Base-by-base conservation (phyloP, 2,797 vertebrate species). In the Sciurus carolinensis region DNA sequence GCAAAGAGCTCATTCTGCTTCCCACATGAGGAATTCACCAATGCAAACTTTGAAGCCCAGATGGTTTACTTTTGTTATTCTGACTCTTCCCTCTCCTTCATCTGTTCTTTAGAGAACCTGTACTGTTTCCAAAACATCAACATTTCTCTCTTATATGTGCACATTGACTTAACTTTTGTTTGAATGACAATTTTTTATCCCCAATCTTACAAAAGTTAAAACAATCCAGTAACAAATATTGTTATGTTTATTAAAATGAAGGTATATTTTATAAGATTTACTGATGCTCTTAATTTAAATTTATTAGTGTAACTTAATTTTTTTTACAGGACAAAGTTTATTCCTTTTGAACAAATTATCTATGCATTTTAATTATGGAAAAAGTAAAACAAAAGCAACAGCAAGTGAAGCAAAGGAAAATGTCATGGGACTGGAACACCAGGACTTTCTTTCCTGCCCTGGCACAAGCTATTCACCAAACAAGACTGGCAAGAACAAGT, bases 341-440 rank as follows among this genome's bases (percentile, higher is more conserved):
- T 54, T 72, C 62, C 81, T 76, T 77, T n/a, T 42, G 20, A 94
- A 85, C 22, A 91, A 33, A 82, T 30, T 24, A 9, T 26, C 42
- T n/a, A 24, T 28, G n/a, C 52, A 42, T 93, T 94, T 94, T 76
- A 79, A 89, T 89, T 66, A 76, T 8, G 12, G 20, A 84, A 24
- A 90, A 90, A 50, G 30, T 85, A 44, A 77, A 72, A 39, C 87
- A n/a, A 64, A 79, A 42, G 52, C 1, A 20, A 7, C 2, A 86
- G 26, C 39, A 52, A 95, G 33, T 10, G 14, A 95, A 95, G 59
- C 42, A 59, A 80, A 95, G n/a, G 11, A 80, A 82, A 95, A 22
- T 7, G 13, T 3, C 22, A 12, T 1, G 5, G 24, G 28, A 28
- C 18, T 73, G 20, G 75, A 52, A 92, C 69, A 82, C n/a, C 12